Evolutionary conservation across 2,797 vertebrate species (phyloP).

Genomic region (Alfaro cultratus): DNA sequence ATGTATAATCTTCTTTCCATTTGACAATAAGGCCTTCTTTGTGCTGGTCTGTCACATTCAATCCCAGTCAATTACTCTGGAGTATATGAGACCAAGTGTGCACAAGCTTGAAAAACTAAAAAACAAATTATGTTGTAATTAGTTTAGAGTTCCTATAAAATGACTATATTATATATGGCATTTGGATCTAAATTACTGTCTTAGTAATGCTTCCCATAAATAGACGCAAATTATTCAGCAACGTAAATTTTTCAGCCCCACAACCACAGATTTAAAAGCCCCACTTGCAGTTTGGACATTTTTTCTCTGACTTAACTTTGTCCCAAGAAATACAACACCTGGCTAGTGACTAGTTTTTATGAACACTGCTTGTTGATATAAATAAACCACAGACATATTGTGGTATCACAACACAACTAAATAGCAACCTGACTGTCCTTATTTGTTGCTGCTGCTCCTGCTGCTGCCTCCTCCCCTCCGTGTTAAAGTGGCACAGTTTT

Average conservation of each 20-base stretch:
- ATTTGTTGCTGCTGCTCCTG: conserved; percentile 50
- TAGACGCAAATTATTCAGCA: background rate
- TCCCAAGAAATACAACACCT: background rate
- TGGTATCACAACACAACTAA: background rate
- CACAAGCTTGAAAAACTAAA: background rate
- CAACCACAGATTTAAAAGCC: background rate
- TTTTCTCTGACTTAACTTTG: background rate
- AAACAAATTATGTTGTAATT: background rate
- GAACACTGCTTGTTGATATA: background rate
- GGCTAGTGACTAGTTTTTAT: conserved; percentile 5
- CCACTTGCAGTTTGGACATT: background rate
- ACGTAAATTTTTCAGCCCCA: background rate
- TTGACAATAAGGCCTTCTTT: background rate
- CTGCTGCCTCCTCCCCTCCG: conserved; percentile 24
- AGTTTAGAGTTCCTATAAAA: background rate
- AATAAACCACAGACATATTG: background rate
- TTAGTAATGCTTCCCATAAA: background rate
- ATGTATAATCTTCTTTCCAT: background rate
- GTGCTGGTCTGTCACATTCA: background rate
- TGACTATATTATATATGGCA: background rate
- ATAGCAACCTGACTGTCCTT: conserved; percentile 50
- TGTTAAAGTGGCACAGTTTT: conserved; percentile 72
- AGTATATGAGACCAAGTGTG: background rate
- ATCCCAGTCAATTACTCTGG: background rate
- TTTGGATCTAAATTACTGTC: background rate